Percentiles rank a stretch among this genome's conserved stretches.
Evolutionary conservation across 2,113 vertebrate species (phyloP).

Genomic region (Phrynosoma blainvillii): DNA sequence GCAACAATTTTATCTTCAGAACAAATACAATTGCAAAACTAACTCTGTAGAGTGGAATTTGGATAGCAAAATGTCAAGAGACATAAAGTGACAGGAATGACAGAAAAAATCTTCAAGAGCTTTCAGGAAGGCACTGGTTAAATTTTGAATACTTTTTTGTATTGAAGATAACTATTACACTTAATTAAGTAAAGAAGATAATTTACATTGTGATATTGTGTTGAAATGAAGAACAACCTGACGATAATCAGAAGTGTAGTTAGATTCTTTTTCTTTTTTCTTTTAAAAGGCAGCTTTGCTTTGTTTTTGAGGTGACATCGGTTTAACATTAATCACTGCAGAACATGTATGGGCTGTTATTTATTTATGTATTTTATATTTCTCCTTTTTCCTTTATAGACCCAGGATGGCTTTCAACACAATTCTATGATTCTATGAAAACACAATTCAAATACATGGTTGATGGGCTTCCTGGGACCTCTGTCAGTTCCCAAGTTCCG

Average conservation of each 20-base stretch:
- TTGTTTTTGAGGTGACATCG: neutral
- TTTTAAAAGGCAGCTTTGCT: neutral
- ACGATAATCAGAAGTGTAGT: neutral
- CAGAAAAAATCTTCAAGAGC: neutral
- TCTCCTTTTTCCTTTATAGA: neutral
- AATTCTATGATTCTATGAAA: too few species aligned
- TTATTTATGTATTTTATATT: neutral
- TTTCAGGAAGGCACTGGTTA: constrained; percentile 29
- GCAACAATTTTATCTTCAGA: neutral
- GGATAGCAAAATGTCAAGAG: neutral
- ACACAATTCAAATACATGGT: too few species aligned
- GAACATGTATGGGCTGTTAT: neutral
- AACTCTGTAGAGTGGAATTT: neutral
- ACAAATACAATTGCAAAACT: constrained; percentile 17
- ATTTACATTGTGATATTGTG: constrained; percentile 1
- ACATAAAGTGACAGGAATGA: constrained; percentile 45
- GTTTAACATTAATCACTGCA: neutral
- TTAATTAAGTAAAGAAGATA: constrained; percentile 13
- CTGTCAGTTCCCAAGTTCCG: neutral
- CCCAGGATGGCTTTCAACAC: too few species aligned
- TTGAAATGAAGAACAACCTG: neutral
- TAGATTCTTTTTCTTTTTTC: neutral
- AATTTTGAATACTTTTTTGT: constrained; percentile 27
- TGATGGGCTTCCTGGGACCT: neutral
- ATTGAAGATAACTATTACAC: constrained; percentile 11